A percentile compares a stretch with the other conserved stretches of the same genome.
These are phyloP conservation scores for Parnassius mnemosyne DNA, from an alignment of 2,888 invertebrate species.

Conservation along the genomic window DNA sequence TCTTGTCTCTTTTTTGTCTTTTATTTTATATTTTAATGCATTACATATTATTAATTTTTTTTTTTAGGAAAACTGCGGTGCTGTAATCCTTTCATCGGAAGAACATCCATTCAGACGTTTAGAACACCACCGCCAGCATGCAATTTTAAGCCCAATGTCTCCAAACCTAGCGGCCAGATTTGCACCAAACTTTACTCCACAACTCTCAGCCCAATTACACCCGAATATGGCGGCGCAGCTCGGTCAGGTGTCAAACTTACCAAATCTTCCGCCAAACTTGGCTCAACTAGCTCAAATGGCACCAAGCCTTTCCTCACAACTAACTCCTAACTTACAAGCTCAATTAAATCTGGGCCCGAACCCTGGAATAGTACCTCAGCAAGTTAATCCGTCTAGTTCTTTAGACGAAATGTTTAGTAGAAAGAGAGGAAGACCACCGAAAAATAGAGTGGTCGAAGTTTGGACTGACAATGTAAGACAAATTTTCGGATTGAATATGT, in stretches of 20 bases:
- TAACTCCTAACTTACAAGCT: slow-evolving; percentile 70
- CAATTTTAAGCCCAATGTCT: slow-evolving; percentile 83
- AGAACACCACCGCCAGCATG: slow-evolving; percentile 93
- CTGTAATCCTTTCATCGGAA: slow-evolving; percentile 85
- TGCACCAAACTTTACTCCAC: slow-evolving; percentile 77
- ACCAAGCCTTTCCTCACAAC: slow-evolving; percentile 63
- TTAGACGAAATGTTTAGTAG: slow-evolving; percentile 95
- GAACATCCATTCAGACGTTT: slow-evolving; percentile 90
- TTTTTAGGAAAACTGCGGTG: slow-evolving; percentile 87
- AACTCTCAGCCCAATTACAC: slow-evolving; percentile 70
- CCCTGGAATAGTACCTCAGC: slow-evolving; percentile 61
- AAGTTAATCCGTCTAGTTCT: slow-evolving; percentile 82
- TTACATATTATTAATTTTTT: slow-evolving; percentile 9
- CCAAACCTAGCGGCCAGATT: slow-evolving; percentile 80
- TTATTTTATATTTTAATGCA: neutral
- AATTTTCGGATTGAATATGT: neutral
- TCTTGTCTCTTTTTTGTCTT: too few relatives aligned
- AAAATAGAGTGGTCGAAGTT: slow-evolving; percentile 95
- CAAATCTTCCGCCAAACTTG: slow-evolving; percentile 69
- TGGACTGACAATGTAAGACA: slow-evolving; percentile 89
- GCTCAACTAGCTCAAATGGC: slow-evolving; percentile 74
- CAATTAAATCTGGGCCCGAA: slow-evolving; percentile 66
- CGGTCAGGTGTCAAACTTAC: slow-evolving; percentile 64
- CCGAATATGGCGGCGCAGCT: slow-evolving; percentile 75
- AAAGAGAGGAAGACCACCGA: slow-evolving; percentile 97